Percentiles rank a stretch among this genome's conserved stretches.
These are phyloP conservation scores for Tinea semifulvella DNA, from an alignment of 2,888 invertebrate species.

Conservation along the genomic window DNA sequence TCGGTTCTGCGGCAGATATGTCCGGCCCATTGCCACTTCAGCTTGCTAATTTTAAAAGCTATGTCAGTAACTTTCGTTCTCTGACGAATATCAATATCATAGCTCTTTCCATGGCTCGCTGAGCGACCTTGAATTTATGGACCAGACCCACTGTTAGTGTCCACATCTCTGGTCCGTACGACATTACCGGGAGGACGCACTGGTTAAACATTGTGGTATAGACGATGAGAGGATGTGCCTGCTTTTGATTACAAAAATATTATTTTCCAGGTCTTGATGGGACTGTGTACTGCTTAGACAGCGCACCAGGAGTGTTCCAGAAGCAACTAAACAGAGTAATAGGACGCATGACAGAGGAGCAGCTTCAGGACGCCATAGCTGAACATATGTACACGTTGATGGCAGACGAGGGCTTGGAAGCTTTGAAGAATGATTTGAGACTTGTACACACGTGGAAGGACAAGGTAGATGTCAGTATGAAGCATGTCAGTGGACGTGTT, in stretches of 20 bases:
- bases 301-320: constrained; percentile 30
- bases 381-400: constrained; percentile 35
- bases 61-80: no score
- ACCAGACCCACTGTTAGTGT: no score
- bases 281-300: constrained; percentile 36
- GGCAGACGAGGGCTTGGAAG: constrained; percentile 19
- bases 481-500: constrained; percentile 25
- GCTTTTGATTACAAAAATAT: background rate
- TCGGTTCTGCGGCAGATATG: no score
- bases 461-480: constrained; percentile 26
- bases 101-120: no score
- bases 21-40: no score
- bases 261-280: constrained; percentile 30
- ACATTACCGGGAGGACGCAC: no score
- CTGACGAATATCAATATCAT: no score
- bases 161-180: no score
- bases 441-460: constrained; percentile 24
- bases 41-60: no score
- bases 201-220: no score
- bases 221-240: no score
- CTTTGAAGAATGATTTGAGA: constrained; percentile 15
- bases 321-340: constrained; percentile 25
- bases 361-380: constrained; percentile 31
- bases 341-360: constrained; percentile 25
- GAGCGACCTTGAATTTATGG: no score